Conservation (phyloP, 1,140 invertebrate genomes). For the Agrilus planipennis region DNA sequence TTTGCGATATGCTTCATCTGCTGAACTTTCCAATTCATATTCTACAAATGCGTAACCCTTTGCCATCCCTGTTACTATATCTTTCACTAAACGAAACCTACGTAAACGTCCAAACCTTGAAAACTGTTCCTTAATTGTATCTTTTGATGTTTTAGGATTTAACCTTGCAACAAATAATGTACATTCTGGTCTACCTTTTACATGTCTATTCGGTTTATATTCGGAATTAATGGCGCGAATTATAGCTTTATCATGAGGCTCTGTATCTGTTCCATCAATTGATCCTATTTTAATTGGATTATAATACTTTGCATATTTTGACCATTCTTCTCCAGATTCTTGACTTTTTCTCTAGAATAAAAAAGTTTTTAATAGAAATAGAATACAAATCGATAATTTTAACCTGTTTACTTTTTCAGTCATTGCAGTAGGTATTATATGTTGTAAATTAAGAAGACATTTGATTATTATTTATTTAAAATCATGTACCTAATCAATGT, state of each 20-base stretch:
- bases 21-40: conserved; percentile 50
- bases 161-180: conserved; percentile 74
- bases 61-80: conserved; percentile 71
- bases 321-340: conserved; percentile 35
- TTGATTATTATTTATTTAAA: too few relatives aligned
- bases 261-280: conserved; percentile 73
- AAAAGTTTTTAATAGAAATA: too few relatives aligned
- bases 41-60: conserved; percentile 81
- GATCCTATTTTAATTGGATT: conserved; percentile 64
- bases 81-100: conserved; percentile 56
- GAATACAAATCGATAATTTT: too few relatives aligned
- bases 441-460: too few relatives aligned
- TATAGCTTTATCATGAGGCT: conserved; percentile 71
- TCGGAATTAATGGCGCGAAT: conserved; percentile 56
- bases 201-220: conserved; percentile 53
- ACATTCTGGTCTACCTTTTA: conserved; percentile 54
- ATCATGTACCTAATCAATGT: too few relatives aligned
- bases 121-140: conserved; percentile 48
- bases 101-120: conserved; percentile 53
- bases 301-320: conserved; percentile 42
- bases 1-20: conserved; percentile 46
- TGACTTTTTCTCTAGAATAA: too few relatives aligned
- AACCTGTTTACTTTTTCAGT: too few relatives aligned
- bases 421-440: too few relatives aligned
- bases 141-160: conserved; percentile 54